Evolutionary conservation across 2,113 vertebrate species (phyloP).

Genomic region (Micromys minutus): DNA sequence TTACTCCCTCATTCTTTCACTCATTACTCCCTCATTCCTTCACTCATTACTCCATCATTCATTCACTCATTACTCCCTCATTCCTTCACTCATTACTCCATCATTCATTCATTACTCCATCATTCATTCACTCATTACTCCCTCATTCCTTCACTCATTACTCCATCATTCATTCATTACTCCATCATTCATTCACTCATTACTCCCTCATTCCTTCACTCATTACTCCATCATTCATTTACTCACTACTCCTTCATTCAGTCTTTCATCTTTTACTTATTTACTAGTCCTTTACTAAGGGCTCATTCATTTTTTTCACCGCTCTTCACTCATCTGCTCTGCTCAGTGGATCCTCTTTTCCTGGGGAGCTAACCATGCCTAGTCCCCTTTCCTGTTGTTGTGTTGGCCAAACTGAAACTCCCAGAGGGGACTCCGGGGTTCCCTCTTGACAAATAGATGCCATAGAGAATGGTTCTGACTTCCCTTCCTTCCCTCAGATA

Average conservation of each 20-base stretch:
- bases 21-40: neutral
- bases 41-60: neutral
- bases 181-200: neutral
- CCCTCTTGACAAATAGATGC: neutral
- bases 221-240: neutral
- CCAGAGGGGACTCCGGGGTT: neutral
- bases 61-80: neutral
- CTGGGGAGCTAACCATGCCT: neutral
- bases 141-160: too few species aligned
- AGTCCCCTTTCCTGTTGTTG: neutral
- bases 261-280: neutral
- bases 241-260: neutral
- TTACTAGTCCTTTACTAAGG: neutral
- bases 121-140: neutral
- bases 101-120: neutral
- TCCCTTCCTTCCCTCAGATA: too few species aligned
- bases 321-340: neutral
- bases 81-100: rapidly evolving
- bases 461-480: neutral
- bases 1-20: neutral
- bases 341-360: rapidly evolving
- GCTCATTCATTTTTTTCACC: neutral
- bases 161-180: neutral
- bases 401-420: neutral
- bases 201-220: neutral